phyloP scores from a whole-genome alignment of 1,140 invertebrate genomes.

The Stenopsyche tienmushanensis region DNA sequence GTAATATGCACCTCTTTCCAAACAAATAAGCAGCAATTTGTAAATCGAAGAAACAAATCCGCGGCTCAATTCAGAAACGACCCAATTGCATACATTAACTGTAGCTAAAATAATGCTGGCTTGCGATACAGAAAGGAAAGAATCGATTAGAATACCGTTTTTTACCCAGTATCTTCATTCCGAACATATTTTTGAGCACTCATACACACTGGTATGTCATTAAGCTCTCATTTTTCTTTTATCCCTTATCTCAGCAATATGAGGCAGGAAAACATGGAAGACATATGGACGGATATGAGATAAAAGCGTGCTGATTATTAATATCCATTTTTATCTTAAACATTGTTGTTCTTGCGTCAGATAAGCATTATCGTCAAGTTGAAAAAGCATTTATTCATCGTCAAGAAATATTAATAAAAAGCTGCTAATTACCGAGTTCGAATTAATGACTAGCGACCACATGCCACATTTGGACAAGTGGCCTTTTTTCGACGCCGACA shows the following conservation, averaged over 20 bases:
- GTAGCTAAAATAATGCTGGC: constrained; percentile 18
- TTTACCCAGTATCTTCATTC: neutral
- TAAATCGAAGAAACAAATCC: constrained; percentile 22
- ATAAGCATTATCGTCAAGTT: too few species aligned
- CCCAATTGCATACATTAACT: constrained; percentile 29
- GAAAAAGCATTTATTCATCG: neutral
- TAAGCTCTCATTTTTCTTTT: neutral
- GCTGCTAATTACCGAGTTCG: too few species aligned
- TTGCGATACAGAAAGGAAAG: neutral
- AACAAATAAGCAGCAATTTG: constrained; percentile 16
- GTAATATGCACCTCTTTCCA: neutral
- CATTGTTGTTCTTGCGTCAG: too few species aligned
- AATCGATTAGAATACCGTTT: neutral
- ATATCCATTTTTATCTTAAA: neutral
- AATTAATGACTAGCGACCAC: too few species aligned
- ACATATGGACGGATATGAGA: constrained; percentile 15
- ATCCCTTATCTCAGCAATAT: constrained; percentile 2
- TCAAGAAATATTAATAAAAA: neutral
- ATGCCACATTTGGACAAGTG: too few species aligned
- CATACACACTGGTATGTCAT: neutral
- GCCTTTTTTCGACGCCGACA: too few species aligned
- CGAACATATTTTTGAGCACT: neutral
- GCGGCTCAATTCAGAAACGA: constrained; percentile 26
- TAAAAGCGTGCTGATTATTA: constrained; percentile 1
- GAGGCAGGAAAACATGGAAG: constrained; percentile 17